A percentile compares a stretch with the other conserved stretches of the same genome.
Evolutionary conservation across 2,113 vertebrate species (phyloP).

Genomic region (Scytalopus superciliaris): DNA sequence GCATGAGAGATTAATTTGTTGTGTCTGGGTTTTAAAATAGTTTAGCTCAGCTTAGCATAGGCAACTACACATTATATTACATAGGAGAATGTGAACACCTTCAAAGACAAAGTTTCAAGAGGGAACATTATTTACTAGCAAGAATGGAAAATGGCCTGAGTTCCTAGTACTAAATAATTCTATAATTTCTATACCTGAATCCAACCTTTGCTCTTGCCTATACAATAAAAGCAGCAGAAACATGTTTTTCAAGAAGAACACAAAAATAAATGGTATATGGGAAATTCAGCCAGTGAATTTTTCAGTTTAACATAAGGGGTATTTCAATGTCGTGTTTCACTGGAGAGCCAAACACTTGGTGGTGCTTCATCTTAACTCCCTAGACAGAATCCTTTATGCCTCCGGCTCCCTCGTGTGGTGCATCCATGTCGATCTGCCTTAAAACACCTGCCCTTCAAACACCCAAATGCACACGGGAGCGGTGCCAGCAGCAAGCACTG

Average conservation of each 20-base stretch:
- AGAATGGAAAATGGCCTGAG: neutral
- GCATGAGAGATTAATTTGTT: neutral
- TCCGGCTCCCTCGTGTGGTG: slow-evolving; percentile 43
- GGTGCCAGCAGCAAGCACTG: neutral
- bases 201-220: neutral
- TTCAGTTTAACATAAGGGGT: neutral
- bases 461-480: rapidly evolving
- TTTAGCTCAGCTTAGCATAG: neutral
- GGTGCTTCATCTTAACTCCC: neutral
- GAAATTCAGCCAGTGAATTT: neutral
- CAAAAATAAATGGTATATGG: neutral
- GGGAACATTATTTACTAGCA: neutral
- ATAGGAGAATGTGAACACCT: neutral
- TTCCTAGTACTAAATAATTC: neutral
- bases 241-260: neutral
- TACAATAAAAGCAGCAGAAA: neutral
- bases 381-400: neutral
- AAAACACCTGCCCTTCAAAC: neutral
- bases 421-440: neutral
- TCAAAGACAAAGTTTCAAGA: neutral
- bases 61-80: neutral
- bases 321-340: neutral
- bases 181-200: neutral
- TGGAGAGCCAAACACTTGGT: neutral
- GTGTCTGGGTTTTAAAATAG: neutral